Base-by-base conservation (phyloP, 92 coral and sea anemone genomes). In the Zoanthus solanderi region DNA sequence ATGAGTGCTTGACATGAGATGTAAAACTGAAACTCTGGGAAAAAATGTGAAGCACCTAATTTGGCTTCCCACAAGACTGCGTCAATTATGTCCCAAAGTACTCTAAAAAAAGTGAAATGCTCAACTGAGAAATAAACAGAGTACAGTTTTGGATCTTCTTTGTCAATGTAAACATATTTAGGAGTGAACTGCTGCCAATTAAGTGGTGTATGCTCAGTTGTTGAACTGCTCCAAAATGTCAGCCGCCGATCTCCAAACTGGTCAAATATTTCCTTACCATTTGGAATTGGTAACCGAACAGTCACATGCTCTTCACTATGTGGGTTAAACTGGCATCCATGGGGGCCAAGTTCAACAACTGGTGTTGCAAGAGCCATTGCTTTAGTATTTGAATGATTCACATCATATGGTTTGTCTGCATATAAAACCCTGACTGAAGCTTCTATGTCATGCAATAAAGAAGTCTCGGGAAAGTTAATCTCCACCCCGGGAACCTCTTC, bases 191-290 rank as follows among this genome's bases (percentile, higher is more conserved):
- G 94, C 78, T 97, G 95, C 99, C 99, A 97, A 37, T 90, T 71
- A 4, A 93, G 93, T 29, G 87, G 85, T 71, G 94, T 95, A n/a
- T 84, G 88, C 18, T 93, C 98, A 12, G 66, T 87, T 10, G 98
- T 97, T 15, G 98, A 87, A 79, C 99, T 97, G 53, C 94, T 84
- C 99, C 99, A 93, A 86, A 97, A 97, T 69, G 98, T 97, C 15
- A 97, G 88, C 47, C 73, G 88, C 18, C 96, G 90, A 78, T 93
- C 92, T 14, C 95, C 96, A 83, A 78, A 97, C 71, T 86, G 83
- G 76, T 92, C 92, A 53, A 88, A 84, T 45, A 97, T 97, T 78
- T 92, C 94, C 72, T 90, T 92, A 17, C 96, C 99, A 86, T 90
- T 72, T 10, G 99, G 99, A 9, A 97, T 77, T 1, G 99, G 99